Evolutionary conservation across 2,113 vertebrate genomes (phyloP), one percentile per base, ranked within the genome.

Genomic region (Microtus montanus): DNA sequence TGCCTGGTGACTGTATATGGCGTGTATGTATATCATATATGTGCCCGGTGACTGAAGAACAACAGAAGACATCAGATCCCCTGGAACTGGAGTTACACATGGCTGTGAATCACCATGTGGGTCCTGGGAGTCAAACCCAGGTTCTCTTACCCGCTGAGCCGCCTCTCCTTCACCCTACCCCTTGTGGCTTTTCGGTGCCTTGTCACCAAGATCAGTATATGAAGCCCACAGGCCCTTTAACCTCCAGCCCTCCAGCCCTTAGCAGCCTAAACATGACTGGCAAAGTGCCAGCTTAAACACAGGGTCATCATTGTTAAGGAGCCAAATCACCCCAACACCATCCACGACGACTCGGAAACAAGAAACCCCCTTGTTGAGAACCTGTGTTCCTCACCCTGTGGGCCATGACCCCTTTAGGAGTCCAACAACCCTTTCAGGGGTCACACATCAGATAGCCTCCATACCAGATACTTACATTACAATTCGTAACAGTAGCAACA

Each of bases 271-370:
- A 7, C 5, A 2, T 0, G 13, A 38, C 61, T 11, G 12, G 10
- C 19, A 49, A 44, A 75, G 70, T 17, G 58, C 83, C 41, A 44
- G 35, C 52, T 14, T 30, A 38, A 38, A 49, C 17, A 30, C 4
- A 30, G 66, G 77, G 41, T 35, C 38, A 7, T 20, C 24, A 3
- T 44, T 35, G 0, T 0, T 0, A 3, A 61, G 3, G 17, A 26
- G 4, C 28, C 15, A 58, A 58, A 7, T 2, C 84, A 47, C 64
- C 64, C 2, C 24, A n/a, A 74, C n/a, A 4, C 9, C 38, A 9
- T 26, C 35, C 30, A 7, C 8, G 74, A 14, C n/a, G 58, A 85
- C 47, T 82, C 52, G 4, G 79, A 87, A 93, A 47, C 35, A 63
- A 73, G 77, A 54, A 71, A 38, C 68, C 38, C 5, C 28, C 30